Base-by-base conservation (phyloP, 2,888 invertebrate species). In the Cyclophora punctaria region DNA sequence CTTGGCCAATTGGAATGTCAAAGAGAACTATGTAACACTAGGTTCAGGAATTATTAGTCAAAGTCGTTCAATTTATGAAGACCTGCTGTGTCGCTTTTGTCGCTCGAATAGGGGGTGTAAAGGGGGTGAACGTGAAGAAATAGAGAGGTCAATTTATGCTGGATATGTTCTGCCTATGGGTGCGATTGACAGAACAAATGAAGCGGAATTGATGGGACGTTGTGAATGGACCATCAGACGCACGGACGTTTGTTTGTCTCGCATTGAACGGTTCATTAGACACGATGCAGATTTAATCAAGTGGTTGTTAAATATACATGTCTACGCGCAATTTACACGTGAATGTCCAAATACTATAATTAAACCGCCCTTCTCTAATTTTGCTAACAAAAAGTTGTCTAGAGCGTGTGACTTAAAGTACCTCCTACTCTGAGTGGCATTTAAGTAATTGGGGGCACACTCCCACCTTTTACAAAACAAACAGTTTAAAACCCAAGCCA, bases 161-260 rank as follows among this genome's bases (percentile, higher is more conserved):
- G 73, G 75, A 51, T 46, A 46, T 41, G 35, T 51, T 62, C 56
- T 54, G 57, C 51, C 53, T 66, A 64, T 67, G 62, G 60, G 59
- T 75, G 75, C 64, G 63, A 70, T 71, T 78, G 77, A 77, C 80
- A 68, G 64, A 69, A 68, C 69, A 75, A 77, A 75, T 75, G 78
- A 73, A 74, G 70, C 71, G 73, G 68, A 78, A 81, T 61, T 66
- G 71, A 80, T 73, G 63, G 67, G 57, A 59, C 58, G 64, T 60
- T 64, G 63, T 56, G 55, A 62, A 66, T 61, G 63, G 60, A 60
- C 60, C 58, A 63, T 72, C 63, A 57, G 49, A 58, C 57, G 64
- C 65, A 67, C 61, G 67, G 57, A 56, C 64, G 65, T 62, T 61
- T 55, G 54, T 56, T 58, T 57, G 57, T 57, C 40, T 51, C 49